Evolutionary conservation across 35 echinoderm and acorn worm species (phyloP).

Genomic region (Amphiura filiformis): DNA sequence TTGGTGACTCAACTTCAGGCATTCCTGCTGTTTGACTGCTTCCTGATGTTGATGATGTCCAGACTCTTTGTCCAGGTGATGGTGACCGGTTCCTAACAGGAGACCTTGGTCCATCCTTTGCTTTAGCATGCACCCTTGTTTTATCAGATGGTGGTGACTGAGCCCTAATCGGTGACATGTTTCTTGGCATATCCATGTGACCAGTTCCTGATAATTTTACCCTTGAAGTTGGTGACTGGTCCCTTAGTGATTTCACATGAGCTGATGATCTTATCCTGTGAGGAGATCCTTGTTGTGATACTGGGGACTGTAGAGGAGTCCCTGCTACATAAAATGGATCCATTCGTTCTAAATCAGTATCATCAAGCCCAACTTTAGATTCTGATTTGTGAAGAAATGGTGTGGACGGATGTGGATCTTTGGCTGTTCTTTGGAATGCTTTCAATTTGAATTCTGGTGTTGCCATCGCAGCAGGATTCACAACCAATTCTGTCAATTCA

Average conservation of each 20-base stretch:
- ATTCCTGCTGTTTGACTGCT: too few species aligned
- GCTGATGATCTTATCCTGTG: background rate
- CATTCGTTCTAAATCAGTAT: constrained; percentile 1
- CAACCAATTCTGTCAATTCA: constrained; percentile 23
- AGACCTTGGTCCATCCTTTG: too few species aligned
- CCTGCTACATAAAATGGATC: constrained; percentile 44
- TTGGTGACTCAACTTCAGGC: too few species aligned
- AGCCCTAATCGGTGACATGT: too few species aligned
- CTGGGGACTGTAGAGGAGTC: constrained; percentile 29
- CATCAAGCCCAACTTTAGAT: background rate
- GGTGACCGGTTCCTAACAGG: background rate
- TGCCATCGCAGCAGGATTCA: constrained; percentile 21
- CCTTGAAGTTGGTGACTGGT: background rate
- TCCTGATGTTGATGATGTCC: too few species aligned
- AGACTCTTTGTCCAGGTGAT: too few species aligned
- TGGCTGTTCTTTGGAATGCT: constrained; percentile 59
- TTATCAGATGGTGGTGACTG: too few species aligned
- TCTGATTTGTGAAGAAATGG: constrained; percentile 5
- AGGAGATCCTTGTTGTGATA: background rate
- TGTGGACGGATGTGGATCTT: constrained; percentile 54
- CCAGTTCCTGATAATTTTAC: background rate
- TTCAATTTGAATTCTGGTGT: constrained; percentile 52
- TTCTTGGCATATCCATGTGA: too few species aligned
- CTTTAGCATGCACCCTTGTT: too few species aligned
- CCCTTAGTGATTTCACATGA: background rate